Evolutionary conservation across 2,797 vertebrate species (phyloP).

Genomic region (Miichthys miiuy): DNA sequence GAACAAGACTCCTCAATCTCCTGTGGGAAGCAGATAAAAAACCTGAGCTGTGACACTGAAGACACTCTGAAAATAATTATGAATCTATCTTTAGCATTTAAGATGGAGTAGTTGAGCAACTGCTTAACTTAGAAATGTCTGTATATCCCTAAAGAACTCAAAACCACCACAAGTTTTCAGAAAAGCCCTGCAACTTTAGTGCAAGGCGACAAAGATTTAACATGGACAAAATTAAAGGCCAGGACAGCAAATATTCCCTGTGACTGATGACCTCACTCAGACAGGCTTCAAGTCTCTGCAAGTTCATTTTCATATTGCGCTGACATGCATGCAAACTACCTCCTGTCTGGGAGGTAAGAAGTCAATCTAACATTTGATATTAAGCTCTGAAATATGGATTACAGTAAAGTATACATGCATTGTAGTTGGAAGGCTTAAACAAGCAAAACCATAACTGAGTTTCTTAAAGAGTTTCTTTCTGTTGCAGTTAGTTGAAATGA

Average conservation of each 20-base stretch:
- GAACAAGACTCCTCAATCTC: background rate
- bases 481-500: conserved; percentile 1
- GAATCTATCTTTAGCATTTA: background rate
- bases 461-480: background rate
- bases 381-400: background rate
- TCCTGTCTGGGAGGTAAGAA: background rate
- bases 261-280: conserved; percentile 13
- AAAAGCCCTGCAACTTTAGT: background rate
- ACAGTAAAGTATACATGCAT: background rate
- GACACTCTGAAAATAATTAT: background rate
- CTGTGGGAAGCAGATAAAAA: background rate
- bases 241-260: background rate
- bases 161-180: background rate
- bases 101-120: background rate
- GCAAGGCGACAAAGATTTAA: background rate
- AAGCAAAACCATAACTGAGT: background rate
- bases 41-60: background rate
- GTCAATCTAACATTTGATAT: background rate
- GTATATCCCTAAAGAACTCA: background rate
- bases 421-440: background rate
- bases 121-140: background rate
- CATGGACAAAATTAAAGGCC: background rate
- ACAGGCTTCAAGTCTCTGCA: conserved; percentile 2
- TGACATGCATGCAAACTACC: conserved; percentile 11
- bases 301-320: conserved; percentile 18